Evolutionary conservation across 2,797 vertebrate genomes (phyloP).

Genomic region (Siniperca undulata): DNA sequence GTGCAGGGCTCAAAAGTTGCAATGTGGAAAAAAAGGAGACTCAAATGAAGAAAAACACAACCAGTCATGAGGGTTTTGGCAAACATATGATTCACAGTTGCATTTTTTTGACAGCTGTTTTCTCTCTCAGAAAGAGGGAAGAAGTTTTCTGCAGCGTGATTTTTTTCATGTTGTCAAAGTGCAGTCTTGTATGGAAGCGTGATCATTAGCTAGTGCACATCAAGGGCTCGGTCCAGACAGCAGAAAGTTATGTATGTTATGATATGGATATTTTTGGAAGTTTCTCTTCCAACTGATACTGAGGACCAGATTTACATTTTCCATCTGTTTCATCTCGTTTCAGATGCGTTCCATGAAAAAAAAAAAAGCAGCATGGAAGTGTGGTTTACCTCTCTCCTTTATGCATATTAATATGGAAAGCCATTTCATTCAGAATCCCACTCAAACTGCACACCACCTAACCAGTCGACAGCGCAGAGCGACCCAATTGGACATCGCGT

Average conservation of each 20-base stretch:
- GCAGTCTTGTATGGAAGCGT: neutral
- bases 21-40: constrained; percentile 10
- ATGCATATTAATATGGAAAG: constrained; percentile 28
- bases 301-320: constrained; percentile 43
- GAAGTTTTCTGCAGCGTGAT: constrained; percentile 17
- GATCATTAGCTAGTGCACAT: constrained; percentile 44
- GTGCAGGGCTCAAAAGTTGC: constrained; percentile 28
- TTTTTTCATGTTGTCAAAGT: constrained; percentile 20
- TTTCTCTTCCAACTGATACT: constrained; percentile 13
- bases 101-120: constrained; percentile 44
- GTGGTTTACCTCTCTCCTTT: neutral
- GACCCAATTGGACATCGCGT: no score
- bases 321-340: constrained; percentile 34
- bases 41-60: constrained; percentile 51
- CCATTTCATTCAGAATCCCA: no score
- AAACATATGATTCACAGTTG: constrained; percentile 42
- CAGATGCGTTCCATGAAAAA: neutral
- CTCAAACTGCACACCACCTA: no score
- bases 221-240: constrained; percentile 16
- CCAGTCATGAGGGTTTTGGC: constrained; percentile 42
- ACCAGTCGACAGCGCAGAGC: no score
- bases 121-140: constrained; percentile 1
- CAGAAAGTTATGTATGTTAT: constrained; percentile 7
- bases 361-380: constrained; percentile 3
- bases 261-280: constrained; percentile 45